Base-by-base conservation (phyloP, 1,140 invertebrate species). In the Scaptomyza hsui region DNA sequence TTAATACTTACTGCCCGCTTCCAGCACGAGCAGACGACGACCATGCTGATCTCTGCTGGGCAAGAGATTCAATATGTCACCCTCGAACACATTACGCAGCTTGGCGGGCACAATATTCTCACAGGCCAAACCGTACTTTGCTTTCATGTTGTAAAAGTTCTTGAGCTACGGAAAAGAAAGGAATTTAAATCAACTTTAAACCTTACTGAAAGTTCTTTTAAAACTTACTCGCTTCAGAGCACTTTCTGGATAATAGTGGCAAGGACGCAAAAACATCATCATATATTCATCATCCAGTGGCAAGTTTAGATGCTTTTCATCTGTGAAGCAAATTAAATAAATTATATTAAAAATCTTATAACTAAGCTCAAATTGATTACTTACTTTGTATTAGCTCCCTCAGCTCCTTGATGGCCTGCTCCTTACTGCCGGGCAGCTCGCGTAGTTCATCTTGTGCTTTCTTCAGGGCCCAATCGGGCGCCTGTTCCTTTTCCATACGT, bases 221-320 rank as follows among this genome's bases (percentile, higher is more conserved):
- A n/a, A 19, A 91, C 92, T 93, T 82, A 94, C 93, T 76, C 95
- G 80, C 57, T 93, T 93, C 39, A 93, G 92, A 0, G 94, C 94
- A 83, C 94, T 94, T 19, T 95, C 92, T 1, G 94, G 92, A 79
- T 95, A 95, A 73, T 93, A 95, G 89, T 95, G 95, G 67, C 93
- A 94, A 37, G 94, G 94, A 42, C 95, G 92, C 10, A 95, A 86
- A 75, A 95, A 95, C 45, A 94, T 94, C 49, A 93, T 91, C 12
- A 95, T 91, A 32, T 94, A 94, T 1, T 94, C 94, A 75, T 95
- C 94, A 60, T 94, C 94, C 42, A 93, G 92, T 29, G 92, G 92
- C 72, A 92, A 94, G 53, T 93, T 89, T 5, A 94, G 0, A 77
- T 93, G 57, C 89, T 90, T 78, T 93, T 94, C 76, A 81, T 92